Conservation (phyloP, 2,113 vertebrate species). For the Caranx ignobilis region DNA sequence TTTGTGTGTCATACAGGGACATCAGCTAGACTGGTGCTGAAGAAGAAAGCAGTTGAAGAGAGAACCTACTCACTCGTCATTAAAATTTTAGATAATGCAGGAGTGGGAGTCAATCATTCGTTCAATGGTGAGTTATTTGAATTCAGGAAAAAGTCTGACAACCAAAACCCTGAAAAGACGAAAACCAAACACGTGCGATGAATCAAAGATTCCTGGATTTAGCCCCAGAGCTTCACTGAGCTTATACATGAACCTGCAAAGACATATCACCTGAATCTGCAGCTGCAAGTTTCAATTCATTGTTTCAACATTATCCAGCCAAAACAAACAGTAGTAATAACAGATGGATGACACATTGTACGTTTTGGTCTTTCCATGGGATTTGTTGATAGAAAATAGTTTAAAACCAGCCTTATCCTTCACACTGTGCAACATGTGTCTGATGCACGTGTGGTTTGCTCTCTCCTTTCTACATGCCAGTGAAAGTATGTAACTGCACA, state of each 20-base stretch:
- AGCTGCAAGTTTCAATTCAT: not conserved
- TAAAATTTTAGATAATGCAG: slow-evolving; percentile 77
- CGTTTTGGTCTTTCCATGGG: not conserved
- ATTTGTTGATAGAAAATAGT: not conserved
- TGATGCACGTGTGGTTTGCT: not conserved
- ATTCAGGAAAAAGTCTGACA: not conserved
- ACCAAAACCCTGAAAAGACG: not conserved
- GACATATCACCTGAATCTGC: too few relatives aligned
- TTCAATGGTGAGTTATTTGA: slow-evolving; percentile 75
- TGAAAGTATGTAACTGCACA: slow-evolving; percentile 86
- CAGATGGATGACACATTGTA: not conserved
- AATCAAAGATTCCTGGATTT: too few relatives aligned
- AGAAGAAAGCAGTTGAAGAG: slow-evolving; percentile 71
- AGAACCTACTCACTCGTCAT: slow-evolving; percentile 72
- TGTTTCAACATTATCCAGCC: not conserved
- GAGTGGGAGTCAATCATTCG: slow-evolving; percentile 73
- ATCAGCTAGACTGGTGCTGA: slow-evolving; percentile 74
- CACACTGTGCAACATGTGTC: not conserved
- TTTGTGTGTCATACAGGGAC: slow-evolving; percentile 62
- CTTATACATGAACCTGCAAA: too few relatives aligned
- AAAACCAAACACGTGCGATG: not conserved
- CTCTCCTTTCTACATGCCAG: slow-evolving; percentile 52
- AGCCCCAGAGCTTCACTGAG: too few relatives aligned
- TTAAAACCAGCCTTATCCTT: not conserved
- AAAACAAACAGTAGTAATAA: not conserved